phyloP scores from a whole-genome alignment of 64 coral and sea anemone species.

The Montipora capricornis region DNA sequence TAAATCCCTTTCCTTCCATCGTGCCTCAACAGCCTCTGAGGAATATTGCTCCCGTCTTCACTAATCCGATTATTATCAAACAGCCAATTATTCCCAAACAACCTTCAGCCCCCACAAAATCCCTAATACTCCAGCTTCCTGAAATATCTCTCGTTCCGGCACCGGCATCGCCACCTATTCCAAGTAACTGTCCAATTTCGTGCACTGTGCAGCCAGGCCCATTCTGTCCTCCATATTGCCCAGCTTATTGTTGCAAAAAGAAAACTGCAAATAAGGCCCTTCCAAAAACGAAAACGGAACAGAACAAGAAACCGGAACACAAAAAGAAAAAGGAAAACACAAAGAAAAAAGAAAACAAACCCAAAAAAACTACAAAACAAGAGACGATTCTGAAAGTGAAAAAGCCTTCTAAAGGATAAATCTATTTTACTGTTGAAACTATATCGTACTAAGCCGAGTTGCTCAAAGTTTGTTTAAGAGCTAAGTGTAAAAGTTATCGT shows the following conservation, averaged over 20 bases:
- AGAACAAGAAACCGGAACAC: neutral
- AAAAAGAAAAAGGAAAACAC: neutral
- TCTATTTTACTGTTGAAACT: neutral
- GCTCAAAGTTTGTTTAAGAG: too few species aligned
- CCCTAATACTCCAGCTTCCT: conserved; percentile 40
- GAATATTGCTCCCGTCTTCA: neutral
- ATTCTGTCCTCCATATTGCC: conserved; percentile 23
- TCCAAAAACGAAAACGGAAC: neutral
- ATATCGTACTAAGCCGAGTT: too few species aligned
- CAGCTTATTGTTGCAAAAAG: conserved; percentile 33
- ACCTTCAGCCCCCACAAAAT: neutral
- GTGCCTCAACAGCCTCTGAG: neutral
- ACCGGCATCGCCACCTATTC: neutral
- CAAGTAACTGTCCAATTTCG: conserved; percentile 16
- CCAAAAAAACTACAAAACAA: neutral
- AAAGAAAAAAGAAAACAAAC: neutral
- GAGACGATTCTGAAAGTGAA: conserved; percentile 37
- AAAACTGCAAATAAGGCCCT: neutral
- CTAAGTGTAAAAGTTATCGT: too few species aligned
- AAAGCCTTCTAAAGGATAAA: neutral
- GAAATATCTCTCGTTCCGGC: conserved; percentile 2
- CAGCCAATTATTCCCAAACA: neutral
- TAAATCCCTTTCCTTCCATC: neutral
- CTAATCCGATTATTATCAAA: neutral
- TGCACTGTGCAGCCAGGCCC: neutral